These are phyloP conservation scores for Peromyscus eremicus DNA, from an alignment of 2,797 vertebrate species.

Conservation along the genomic window DNA sequence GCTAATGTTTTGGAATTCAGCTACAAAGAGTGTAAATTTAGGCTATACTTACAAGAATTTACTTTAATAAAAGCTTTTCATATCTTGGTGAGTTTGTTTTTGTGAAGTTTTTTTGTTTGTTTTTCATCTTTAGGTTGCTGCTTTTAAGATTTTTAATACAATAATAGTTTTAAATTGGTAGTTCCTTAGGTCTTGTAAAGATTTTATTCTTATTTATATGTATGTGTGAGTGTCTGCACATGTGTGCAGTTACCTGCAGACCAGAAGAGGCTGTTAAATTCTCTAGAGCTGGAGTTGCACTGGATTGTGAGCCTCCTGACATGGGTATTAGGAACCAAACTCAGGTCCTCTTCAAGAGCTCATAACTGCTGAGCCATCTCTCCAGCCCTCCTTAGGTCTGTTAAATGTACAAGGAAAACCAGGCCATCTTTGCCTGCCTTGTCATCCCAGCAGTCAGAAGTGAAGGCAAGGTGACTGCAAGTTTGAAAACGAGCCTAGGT, in stretches of 20 bases:
- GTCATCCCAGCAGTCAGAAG: not conserved
- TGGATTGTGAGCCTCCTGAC: not conserved
- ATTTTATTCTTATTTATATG: not conserved
- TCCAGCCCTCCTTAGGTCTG: not conserved
- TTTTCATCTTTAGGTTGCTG: conserved; percentile 45
- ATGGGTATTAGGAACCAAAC: not conserved
- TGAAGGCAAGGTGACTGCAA: not conserved
- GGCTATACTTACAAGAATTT: conserved; percentile 45
- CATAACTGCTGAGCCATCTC: not conserved
- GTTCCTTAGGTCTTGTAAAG: conserved; percentile 24
- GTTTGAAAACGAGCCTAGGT: not conserved
- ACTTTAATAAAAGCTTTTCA: conserved; percentile 49
- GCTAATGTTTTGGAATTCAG: conserved; percentile 51
- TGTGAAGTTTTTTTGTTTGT: not conserved
- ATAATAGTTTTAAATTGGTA: conserved; percentile 38
- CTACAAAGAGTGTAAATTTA: conserved; percentile 49
- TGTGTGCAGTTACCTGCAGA: not conserved
- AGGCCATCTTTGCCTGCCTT: not conserved
- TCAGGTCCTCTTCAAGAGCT: not conserved
- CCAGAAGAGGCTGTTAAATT: not conserved
- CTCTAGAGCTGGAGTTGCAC: not conserved
- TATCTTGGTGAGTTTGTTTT: conserved; percentile 37
- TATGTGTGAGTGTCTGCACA: not conserved
- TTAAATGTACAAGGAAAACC: conserved; percentile 5
- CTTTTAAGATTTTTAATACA: conserved; percentile 33